These are phyloP conservation scores for Bombyx mori DNA, from an alignment of 1,140 invertebrate genomes.

Conservation along the genomic window DNA sequence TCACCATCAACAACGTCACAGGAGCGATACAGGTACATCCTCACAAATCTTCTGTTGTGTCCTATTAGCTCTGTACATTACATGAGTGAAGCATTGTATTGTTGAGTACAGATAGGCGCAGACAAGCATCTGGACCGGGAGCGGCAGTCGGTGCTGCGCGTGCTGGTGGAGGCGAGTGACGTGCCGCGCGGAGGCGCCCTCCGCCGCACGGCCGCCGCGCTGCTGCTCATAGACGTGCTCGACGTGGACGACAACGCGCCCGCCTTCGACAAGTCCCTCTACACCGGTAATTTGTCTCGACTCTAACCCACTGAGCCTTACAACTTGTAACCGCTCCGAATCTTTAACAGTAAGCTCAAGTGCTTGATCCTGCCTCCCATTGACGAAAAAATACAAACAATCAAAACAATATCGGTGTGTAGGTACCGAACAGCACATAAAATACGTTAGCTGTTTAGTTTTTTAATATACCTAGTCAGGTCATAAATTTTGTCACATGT, in stretches of 20 bases:
- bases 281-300: slow-evolving; percentile 36
- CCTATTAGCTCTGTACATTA: background rate
- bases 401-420: too few relatives aligned
- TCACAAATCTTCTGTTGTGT: background rate
- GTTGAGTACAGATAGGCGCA: slow-evolving; percentile 71
- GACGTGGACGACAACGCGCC: slow-evolving; percentile 90
- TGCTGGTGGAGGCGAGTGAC: slow-evolving; percentile 82
- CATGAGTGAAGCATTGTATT: background rate
- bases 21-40: slow-evolving; percentile 75
- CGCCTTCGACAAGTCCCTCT: slow-evolving; percentile 54
- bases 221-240: slow-evolving; percentile 79
- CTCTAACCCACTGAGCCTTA: too few relatives aligned
- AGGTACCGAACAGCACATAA: too few relatives aligned
- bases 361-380: too few relatives aligned
- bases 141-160: slow-evolving; percentile 76
- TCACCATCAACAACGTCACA: slow-evolving; percentile 77
- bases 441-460: too few relatives aligned
- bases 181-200: slow-evolving; percentile 78
- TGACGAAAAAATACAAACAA: too few relatives aligned
- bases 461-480: too few relatives aligned
- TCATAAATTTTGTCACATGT: too few relatives aligned
- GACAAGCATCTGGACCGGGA: slow-evolving; percentile 83
- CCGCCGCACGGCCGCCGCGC: slow-evolving; percentile 73
- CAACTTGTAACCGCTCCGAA: too few relatives aligned
- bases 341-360: too few relatives aligned